phyloP scores from a whole-genome alignment of 2,113 vertebrate genomes.

The Scatophagus argus region DNA sequence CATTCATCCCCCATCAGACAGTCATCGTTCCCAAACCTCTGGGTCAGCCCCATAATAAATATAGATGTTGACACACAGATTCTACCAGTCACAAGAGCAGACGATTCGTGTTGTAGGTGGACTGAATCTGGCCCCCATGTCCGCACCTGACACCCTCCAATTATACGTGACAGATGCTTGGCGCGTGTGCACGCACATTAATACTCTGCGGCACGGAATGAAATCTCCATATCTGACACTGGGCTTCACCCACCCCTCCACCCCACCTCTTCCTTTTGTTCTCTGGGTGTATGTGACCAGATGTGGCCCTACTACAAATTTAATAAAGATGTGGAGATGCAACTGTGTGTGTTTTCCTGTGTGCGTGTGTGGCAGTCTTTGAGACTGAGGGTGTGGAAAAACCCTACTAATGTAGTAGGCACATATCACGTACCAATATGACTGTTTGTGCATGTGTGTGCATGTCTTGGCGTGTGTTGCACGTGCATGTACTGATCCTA shows the following conservation, averaged over 20 bases:
- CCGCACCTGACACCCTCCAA: constrained; percentile 84
- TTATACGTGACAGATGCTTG: constrained; percentile 82
- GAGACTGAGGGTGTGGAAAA: constrained; percentile 22
- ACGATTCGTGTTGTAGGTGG: constrained; percentile 78
- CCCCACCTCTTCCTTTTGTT: constrained; percentile 75
- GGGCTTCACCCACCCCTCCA: constrained; percentile 6
- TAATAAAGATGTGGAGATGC: constrained; percentile 78
- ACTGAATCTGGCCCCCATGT: constrained; percentile 76
- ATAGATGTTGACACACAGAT: constrained; percentile 75
- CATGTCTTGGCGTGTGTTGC: constrained; percentile 39
- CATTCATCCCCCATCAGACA: constrained; percentile 61
- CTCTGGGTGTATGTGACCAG: constrained; percentile 76
- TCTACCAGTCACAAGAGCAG: constrained; percentile 70
- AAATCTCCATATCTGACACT: constrained; percentile 77
- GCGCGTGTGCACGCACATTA: constrained; percentile 78
- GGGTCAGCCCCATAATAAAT: constrained; percentile 76
- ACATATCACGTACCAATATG: not conserved
- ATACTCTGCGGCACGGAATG: constrained; percentile 66
- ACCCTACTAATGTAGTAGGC: not conserved
- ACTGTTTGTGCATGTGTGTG: constrained; percentile 21
- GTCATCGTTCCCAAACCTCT: constrained; percentile 55
- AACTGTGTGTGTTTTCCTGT: constrained; percentile 37
- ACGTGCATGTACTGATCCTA: constrained; percentile 59
- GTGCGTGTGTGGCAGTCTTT: constrained; percentile 26
- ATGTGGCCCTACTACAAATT: constrained; percentile 85